Base-by-base conservation (phyloP, 2,113 vertebrate species). In the Mystacornis crossleyi region DNA sequence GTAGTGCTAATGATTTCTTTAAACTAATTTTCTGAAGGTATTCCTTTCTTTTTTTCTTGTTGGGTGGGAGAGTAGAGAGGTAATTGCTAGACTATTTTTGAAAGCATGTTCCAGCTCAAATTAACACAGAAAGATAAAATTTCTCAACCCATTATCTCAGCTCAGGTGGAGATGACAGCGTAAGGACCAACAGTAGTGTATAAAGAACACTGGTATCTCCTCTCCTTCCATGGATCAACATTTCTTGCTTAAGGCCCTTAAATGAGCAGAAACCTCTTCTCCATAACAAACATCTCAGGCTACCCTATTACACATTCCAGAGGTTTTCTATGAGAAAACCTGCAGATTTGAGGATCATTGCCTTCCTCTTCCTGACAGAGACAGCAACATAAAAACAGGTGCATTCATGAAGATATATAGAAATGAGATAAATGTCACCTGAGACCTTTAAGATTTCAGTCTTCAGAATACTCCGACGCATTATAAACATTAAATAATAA, bases 401-500 rank as follows among this genome's bases (percentile, higher is more conserved):
- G 6, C 24, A 80, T 45, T 36, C 34, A 42, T 74, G 34, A 81
- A 79, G 15, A 75, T 23, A 50, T 24, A 62, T 17, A 66, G 33
- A 82, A 60, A 28, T 24, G 2, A 89, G 18, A 33, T 20, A 81
- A 73, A 29, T 65, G 11, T 13, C 70, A 88, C 24, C 6, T 51
- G 28, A 90, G 40, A 58, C 31, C 54, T 83, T 86, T 51, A 94
- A 69, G 38, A 55, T 47, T 66, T 38, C 28, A 55, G 9, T 86
- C 50, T 33, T 69, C 6, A 8, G 23, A 78, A 66, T 36, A 78
- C 25, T 61, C n/a, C 61, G 34, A 72, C 40, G 53, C 70, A 38
- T 66, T 71, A 89, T 64, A 83, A 93, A 73, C 72, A 82, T 86
- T 58, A 92, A 89, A 72, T 75, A 95, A 58, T 72, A 84, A 87